Base-by-base conservation (phyloP, 2,113 vertebrate genomes). In the Galemys pyrenaicus region DNA sequence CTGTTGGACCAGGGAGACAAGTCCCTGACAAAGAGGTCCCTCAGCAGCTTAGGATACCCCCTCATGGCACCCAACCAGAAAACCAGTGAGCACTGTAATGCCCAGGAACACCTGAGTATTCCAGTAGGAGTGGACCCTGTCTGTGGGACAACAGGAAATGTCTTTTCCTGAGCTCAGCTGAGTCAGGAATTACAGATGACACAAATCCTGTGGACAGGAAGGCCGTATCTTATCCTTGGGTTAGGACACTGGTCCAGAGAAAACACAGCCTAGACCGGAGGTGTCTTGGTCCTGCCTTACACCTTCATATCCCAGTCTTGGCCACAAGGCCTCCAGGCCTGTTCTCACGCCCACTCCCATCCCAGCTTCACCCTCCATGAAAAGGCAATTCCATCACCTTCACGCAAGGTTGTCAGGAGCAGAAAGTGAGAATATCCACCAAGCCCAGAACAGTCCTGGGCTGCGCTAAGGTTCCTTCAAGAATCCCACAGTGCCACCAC, bases 291-390 rank as follows among this genome's bases (percentile, higher is more conserved):
- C 71, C 70, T 39, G 12, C 28, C 70, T 10, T 2, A 13, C 46
- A 16, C 1, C 44, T 1, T 2, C 30, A 10, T 1, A 22, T 9
- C 54, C 41, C 20, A 24, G 35, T 39, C 74, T 74, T 26, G n/a
- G 4, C 64, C 32, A 4, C 11, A 5, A 37, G 30, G 4, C 35
- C 39, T 8, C 1, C 1, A 16, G 20, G 5, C 19, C 71, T 1
- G n/a, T 32, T 16, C 62, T 60, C 24, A 49, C 0, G 11, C 39
- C 44, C 9, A 37, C 1, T 16, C 15, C 22, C 10, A 7, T 10
- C 54, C 30, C 30, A 22, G 32, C 44, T 35, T 70, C 39, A 5
- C 37, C 13, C 16, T 39, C 39, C 0, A 41, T 12, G 39, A 39
- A 54, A 46, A 2, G 3, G 51, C 51, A 70, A 64, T 39, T n/a